These are phyloP conservation scores for Coecobrya sp. DNA, from an alignment of 2,888 invertebrate genomes.

Conservation along the genomic window DNA sequence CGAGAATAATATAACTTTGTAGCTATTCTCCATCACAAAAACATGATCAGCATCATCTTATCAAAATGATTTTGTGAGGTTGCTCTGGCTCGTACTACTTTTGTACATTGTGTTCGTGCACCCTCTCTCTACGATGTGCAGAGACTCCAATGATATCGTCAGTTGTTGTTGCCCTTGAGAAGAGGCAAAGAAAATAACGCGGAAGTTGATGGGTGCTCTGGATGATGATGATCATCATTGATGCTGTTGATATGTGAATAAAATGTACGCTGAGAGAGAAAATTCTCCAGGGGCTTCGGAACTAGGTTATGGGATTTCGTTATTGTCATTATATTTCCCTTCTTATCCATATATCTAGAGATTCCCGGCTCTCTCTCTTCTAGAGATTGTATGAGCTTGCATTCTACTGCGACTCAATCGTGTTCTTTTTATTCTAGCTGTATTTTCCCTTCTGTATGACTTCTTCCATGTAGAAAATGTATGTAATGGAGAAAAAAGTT, in stretches of 20 bases:
- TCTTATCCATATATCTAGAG: background rate
- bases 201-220: slow-evolving; percentile 60
- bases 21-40: slow-evolving; percentile 32
- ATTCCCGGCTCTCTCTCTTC: background rate
- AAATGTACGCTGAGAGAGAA: slow-evolving; percentile 39
- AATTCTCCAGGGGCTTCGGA: slow-evolving; percentile 62
- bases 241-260: slow-evolving; percentile 66
- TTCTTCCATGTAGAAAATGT: slow-evolving; percentile 36
- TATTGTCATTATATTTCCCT: slow-evolving; percentile 42
- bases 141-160: background rate
- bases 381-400: too few relatives aligned
- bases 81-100: background rate
- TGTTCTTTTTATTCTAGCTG: slow-evolving; percentile 6
- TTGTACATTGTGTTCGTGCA: too few relatives aligned
- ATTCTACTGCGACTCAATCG: background rate
- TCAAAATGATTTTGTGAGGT: background rate
- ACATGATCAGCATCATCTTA: slow-evolving; percentile 39
- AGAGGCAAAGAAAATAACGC: slow-evolving; percentile 37
- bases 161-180: slow-evolving; percentile 43
- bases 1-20: slow-evolving; percentile 43
- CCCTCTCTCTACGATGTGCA: too few relatives aligned
- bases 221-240: slow-evolving; percentile 33
- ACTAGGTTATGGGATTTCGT: slow-evolving; percentile 58
- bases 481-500: slow-evolving; percentile 40
- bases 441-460: background rate